phyloP scores from a whole-genome alignment of 2,888 invertebrate species.

The Neuroscelio doddi region DNA sequence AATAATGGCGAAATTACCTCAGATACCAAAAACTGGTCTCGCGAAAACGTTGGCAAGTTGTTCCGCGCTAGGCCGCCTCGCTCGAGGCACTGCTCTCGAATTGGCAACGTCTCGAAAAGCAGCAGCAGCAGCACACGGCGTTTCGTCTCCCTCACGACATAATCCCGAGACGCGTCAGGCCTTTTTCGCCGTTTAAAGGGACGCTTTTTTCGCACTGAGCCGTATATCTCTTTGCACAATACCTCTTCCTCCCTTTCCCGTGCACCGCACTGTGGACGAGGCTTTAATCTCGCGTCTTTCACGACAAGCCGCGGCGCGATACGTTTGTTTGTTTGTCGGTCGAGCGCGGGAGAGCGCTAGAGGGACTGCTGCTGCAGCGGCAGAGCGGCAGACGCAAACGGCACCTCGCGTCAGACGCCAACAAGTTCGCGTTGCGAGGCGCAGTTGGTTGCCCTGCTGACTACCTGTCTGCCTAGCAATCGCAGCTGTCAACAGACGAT shows the following conservation, averaged over 20 bases:
- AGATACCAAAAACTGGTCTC: background rate
- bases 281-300: slow-evolving; percentile 8
- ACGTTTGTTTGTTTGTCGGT: slow-evolving; percentile 3
- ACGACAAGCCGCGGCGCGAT: background rate
- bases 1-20: background rate
- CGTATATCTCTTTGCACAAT: background rate
- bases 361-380: background rate
- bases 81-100: slow-evolving; percentile 19
- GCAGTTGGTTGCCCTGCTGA: too few species aligned
- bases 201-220: slow-evolving; percentile 11
- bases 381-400: background rate
- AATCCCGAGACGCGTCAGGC: background rate
- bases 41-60: background rate
- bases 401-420: background rate
- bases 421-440: too few species aligned
- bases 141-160: background rate
- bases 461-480: too few species aligned
- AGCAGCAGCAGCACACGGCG: background rate
- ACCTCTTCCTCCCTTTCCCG: slow-evolving; percentile 4
- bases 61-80: slow-evolving; percentile 7
- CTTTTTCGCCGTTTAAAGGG: slow-evolving; percentile 9
- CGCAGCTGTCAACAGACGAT: too few species aligned
- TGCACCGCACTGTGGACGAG: background rate
- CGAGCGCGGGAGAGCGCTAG: background rate
- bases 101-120: slow-evolving; percentile 30